Percentiles rank a stretch among this genome's conserved stretches.
Conservation (phyloP, 2,797 vertebrate species). For the Ficedula albicollis region DNA sequence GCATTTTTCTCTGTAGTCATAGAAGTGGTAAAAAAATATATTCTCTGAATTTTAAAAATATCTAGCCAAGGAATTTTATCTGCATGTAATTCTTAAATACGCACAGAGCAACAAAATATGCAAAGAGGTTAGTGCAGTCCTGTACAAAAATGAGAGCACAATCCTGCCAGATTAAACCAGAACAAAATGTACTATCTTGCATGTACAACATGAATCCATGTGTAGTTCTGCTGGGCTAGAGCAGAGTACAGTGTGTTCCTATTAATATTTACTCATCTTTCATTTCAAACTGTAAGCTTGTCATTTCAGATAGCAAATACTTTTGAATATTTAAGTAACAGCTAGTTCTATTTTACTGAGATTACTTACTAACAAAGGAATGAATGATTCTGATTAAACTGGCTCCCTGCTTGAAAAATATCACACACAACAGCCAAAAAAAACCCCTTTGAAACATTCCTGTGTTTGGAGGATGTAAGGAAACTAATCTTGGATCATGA, state of each 20-base stretch:
- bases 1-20: neutral
- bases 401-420: constrained; percentile 61
- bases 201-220: neutral
- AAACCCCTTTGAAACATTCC: constrained; percentile 60
- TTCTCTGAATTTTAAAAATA: neutral
- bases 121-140: constrained; percentile 39
- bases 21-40: neutral
- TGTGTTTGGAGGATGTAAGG: constrained; percentile 9
- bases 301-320: constrained; percentile 63
- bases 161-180: constrained; percentile 12
- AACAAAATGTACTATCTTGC: constrained; percentile 40
- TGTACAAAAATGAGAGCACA: constrained; percentile 15
- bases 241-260: constrained; percentile 42
- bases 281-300: constrained; percentile 34
- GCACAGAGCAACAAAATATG: constrained; percentile 38
- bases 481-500: constrained; percentile 13
- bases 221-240: constrained; percentile 1
- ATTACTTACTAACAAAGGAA: constrained; percentile 77
- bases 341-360: constrained; percentile 63
- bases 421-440: constrained; percentile 58
- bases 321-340: constrained; percentile 66
- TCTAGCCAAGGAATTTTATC: constrained; percentile 11
- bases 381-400: constrained; percentile 66
- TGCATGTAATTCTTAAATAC: constrained; percentile 34
- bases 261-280: constrained; percentile 47